A percentile compares a stretch with the other conserved stretches of the same genome.
These are phyloP conservation scores for Prunella himalayana DNA, from an alignment of 2,113 vertebrate species.

Conservation along the genomic window DNA sequence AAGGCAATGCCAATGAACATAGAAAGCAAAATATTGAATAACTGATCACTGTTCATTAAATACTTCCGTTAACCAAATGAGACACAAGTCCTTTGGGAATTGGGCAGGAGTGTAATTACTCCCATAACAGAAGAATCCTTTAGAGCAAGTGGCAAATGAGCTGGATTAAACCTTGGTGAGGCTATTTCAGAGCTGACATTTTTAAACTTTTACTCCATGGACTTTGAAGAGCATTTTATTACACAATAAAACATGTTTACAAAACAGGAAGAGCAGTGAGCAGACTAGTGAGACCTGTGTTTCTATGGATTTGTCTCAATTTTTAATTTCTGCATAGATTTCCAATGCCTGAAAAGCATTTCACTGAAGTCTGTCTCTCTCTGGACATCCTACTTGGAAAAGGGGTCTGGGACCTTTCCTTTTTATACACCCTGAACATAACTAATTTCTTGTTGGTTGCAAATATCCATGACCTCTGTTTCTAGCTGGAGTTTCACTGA, in stretches of 20 bases:
- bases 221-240: neutral
- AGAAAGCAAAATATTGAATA: conserved; percentile 44
- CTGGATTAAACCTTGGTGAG: neutral
- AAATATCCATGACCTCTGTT: neutral
- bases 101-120: neutral
- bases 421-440: neutral
- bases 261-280: neutral
- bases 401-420: neutral
- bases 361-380: neutral
- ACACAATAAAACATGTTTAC: neutral
- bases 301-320: neutral
- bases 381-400: neutral
- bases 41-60: conserved; percentile 49
- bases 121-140: neutral
- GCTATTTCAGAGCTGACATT: neutral
- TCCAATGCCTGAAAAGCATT: neutral
- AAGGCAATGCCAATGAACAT: neutral
- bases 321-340: neutral
- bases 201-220: neutral
- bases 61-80: conserved; percentile 31
- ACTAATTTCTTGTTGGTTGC: neutral
- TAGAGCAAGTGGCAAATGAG: neutral
- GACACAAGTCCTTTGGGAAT: neutral
- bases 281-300: neutral
- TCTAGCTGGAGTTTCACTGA: neutral